Conservation (phyloP, 2,797 vertebrate species). For the Setipinna tenuifilis region DNA sequence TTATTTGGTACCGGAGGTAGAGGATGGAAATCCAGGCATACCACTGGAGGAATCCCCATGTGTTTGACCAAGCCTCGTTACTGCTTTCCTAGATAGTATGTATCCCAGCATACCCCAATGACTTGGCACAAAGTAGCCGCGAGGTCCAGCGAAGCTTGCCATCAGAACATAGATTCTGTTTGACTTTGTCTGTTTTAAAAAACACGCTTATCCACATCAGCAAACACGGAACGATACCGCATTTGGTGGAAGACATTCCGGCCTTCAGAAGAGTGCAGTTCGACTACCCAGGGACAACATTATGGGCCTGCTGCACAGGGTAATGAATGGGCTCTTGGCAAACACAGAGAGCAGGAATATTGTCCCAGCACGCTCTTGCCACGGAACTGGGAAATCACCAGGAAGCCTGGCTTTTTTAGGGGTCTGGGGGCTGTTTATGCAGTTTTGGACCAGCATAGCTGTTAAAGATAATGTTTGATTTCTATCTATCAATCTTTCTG, state of each 20-base stretch:
- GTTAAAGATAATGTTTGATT: conserved; percentile 50
- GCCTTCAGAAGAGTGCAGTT: conserved; percentile 16
- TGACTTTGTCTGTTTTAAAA: conserved; percentile 35
- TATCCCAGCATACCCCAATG: conserved; percentile 15
- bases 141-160: not conserved
- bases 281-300: conserved; percentile 22
- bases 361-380: conserved; percentile 21
- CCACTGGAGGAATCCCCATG: conserved; percentile 31
- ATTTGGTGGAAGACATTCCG: conserved; percentile 29
- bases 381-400: conserved; percentile 34
- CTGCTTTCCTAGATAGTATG: not conserved
- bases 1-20: not conserved
- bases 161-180: conserved; percentile 33
- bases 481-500: conserved; percentile 45
- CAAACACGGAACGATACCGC: conserved; percentile 31
- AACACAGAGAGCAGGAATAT: conserved; percentile 39
- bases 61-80: conserved; percentile 23
- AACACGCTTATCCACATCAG: conserved; percentile 31
- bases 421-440: conserved; percentile 31
- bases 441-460: conserved; percentile 38
- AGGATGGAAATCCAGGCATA: conserved; percentile 8
- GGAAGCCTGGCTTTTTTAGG: conserved; percentile 29
- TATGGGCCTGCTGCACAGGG: conserved; percentile 30
- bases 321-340: conserved; percentile 48
- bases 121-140: conserved; percentile 6